A percentile compares a stretch with the other conserved stretches of the same genome.
Evolutionary conservation across 2,888 invertebrate species (phyloP).

Genomic region (Biston betularia): DNA sequence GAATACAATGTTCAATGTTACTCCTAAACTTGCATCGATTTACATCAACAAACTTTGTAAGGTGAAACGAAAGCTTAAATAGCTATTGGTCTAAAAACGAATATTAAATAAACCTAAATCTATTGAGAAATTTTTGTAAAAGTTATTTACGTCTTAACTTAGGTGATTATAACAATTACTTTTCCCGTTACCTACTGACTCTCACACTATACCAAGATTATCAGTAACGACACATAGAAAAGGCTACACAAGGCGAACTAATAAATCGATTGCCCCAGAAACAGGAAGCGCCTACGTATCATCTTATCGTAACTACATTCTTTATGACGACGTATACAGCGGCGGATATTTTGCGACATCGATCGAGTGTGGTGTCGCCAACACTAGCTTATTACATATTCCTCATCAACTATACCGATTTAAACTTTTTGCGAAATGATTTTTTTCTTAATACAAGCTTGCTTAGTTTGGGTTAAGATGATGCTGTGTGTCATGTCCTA

Average conservation of each 20-base stretch:
- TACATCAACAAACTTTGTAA: not conserved
- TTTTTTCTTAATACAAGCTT: too few species aligned
- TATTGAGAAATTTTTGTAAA: slow-evolving; percentile 17
- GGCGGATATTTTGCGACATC: slow-evolving; percentile 18
- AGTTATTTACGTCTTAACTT: slow-evolving; percentile 11
- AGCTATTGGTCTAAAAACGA: not conserved
- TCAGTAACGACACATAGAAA: slow-evolving; percentile 47
- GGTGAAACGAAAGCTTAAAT: not conserved
- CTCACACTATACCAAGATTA: slow-evolving; percentile 38
- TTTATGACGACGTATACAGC: slow-evolving; percentile 32
- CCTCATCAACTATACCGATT: slow-evolving; percentile 14
- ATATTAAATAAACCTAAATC: not conserved
- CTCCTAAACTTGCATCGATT: too few species aligned
- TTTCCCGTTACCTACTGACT: slow-evolving; percentile 22
- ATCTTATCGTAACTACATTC: slow-evolving; percentile 44
- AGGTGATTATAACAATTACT: slow-evolving; percentile 19
- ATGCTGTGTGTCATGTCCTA: too few species aligned
- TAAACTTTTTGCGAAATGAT: slow-evolving; percentile 8
- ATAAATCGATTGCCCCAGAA: slow-evolving; percentile 51
- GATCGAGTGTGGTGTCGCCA: slow-evolving; percentile 18
- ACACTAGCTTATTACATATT: slow-evolving; percentile 19
- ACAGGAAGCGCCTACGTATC: slow-evolving; percentile 47
- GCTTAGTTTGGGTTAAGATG: too few species aligned
- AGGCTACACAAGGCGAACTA: slow-evolving; percentile 44
- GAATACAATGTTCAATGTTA: too few species aligned